Conservation (phyloP, 2,113 vertebrate genomes). For the Conger conger region DNA sequence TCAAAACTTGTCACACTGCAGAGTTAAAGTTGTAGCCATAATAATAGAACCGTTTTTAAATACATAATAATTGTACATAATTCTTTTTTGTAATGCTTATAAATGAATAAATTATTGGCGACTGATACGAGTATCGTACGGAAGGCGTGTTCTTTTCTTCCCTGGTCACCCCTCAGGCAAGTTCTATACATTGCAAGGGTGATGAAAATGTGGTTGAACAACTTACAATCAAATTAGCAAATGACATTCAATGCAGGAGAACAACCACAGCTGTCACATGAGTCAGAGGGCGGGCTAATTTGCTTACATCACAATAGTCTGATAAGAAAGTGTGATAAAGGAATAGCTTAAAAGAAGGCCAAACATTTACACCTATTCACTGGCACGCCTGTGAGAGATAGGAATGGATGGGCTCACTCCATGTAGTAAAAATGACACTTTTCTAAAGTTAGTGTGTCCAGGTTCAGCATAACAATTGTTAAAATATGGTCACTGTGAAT, state of each 20-base stretch:
- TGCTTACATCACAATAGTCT: neutral
- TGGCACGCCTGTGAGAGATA: neutral
- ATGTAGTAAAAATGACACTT: neutral
- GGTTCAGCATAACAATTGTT: neutral
- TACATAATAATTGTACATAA: conserved; percentile 67
- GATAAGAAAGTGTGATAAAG: neutral
- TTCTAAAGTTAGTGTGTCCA: neutral
- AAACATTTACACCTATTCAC: neutral
- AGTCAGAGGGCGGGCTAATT: neutral
- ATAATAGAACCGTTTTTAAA: conserved; percentile 59
- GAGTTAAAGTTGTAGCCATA: conserved; percentile 47
- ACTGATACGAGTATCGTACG: conserved; percentile 46
- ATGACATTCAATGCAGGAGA: neutral
- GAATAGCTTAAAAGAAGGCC: neutral
- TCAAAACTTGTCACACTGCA: conserved; percentile 47
- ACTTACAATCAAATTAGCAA: neutral
- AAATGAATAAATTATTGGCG: conserved; percentile 67
- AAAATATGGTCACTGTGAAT: neutral
- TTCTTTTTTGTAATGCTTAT: conserved; percentile 65
- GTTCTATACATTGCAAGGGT: neutral
- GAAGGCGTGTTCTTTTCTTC: conserved; percentile 24
- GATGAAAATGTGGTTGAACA: neutral
- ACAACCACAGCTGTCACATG: neutral
- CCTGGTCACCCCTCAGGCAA: neutral
- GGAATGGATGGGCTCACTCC: neutral